Base-by-base conservation (phyloP, 2,888 invertebrate species). In the Villa cingulata region DNA sequence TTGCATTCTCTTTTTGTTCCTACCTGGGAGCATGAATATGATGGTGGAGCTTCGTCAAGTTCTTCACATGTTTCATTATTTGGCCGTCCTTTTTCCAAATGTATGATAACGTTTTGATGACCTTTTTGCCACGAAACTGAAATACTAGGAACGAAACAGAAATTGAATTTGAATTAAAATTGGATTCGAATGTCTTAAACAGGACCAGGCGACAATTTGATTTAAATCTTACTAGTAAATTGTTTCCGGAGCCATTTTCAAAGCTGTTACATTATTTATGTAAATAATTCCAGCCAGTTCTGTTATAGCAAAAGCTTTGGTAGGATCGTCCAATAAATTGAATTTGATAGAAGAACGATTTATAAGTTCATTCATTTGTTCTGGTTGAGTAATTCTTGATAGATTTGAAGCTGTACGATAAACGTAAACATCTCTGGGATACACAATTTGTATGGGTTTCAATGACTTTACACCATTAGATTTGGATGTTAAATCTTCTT, bases 21-120 rank as follows among this genome's bases (percentile, higher is more conserved):
- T 10, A 72, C 70, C 52, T 72, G 71, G 7, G 77, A 72, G 54
- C 78, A 79, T 3, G 76, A 72, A 55, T 77, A 78, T 0, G 62
- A 57, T 56, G 52, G 37, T 47, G 62, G 58, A 0, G 62, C 62
- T 29, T 65, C 65, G 2, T 62, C 51, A 40, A 60, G 57, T 37
- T 61, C 54, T 2, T 64, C 64, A 37, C 67, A 68, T 3, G 57
- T 60, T n/a, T 59, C 51, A 50, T 65, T 64, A 1, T 46, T 47
- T 1, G 65, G 64, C 1, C 61, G 55, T 1, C 61, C 64, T 45
- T 63, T 58, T 41, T 59, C 53, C 27, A 67, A 53, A 43, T 68
- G 67, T 0, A 66, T 56, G 41, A 65, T 65, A 37, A 68, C 57
- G 42, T 66, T 64, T 14, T 56, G 56, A 6, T 27, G 27, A 17